Evolutionary conservation across 2,797 vertebrate species (phyloP).

Genomic region (Sebastes iracundus): DNA sequence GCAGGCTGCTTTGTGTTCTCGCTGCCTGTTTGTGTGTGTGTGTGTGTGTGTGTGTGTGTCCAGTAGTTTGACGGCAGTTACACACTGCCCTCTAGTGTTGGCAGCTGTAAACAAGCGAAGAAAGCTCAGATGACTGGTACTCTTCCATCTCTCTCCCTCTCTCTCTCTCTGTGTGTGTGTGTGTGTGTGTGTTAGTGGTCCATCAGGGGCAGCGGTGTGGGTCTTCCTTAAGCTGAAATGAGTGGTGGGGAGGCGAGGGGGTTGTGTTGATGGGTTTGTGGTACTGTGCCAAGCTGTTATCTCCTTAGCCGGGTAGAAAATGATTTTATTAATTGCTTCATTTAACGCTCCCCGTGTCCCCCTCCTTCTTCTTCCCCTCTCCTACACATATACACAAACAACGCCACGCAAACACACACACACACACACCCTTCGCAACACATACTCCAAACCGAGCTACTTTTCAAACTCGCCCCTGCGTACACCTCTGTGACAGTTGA

Average conservation of each 20-base stretch:
- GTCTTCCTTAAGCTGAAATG: conserved; percentile 76
- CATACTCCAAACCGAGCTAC: conserved; percentile 27
- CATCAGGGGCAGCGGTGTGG: conserved; percentile 80
- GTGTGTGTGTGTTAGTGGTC: conserved; percentile 73
- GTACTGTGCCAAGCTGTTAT: conserved; percentile 86
- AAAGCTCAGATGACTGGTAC: conserved; percentile 26
- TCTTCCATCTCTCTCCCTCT: conserved; percentile 32
- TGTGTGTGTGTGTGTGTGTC: conserved; percentile 45
- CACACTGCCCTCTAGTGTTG: conserved; percentile 84
- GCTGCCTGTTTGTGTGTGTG: conserved; percentile 35
- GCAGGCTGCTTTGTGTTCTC: conserved; percentile 79
- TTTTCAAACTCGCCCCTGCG: conserved; percentile 53
- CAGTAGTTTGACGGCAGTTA: conserved; percentile 63
- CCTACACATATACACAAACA: conserved; percentile 67
- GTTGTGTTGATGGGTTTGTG: conserved; percentile 79
- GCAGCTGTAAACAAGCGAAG: conserved; percentile 23
- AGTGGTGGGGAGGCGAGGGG: conserved; percentile 62
- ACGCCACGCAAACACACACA: conserved; percentile 31
- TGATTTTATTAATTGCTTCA: conserved; percentile 90
- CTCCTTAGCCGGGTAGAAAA: conserved; percentile 88
- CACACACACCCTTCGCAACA: not conserved
- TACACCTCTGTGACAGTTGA: conserved; percentile 68
- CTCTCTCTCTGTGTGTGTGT: conserved; percentile 46
- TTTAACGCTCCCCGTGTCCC: conserved; percentile 78
- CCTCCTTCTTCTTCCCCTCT: conserved; percentile 35